Base-by-base conservation (phyloP, 1,140 invertebrate species). In the Tigriopus japonicus region DNA sequence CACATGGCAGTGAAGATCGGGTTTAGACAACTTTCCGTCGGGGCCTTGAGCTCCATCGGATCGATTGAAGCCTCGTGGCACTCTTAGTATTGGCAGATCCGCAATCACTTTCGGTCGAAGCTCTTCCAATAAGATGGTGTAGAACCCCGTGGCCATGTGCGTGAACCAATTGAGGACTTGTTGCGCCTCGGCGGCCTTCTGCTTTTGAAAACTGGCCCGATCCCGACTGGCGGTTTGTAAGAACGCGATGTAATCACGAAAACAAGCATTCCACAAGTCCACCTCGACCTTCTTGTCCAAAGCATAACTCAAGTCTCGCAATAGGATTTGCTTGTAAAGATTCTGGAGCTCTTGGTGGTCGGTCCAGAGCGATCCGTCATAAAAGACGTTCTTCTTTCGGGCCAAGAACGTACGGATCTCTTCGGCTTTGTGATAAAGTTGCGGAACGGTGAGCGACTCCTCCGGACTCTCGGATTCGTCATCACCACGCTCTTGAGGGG, bases 241-340 rank as follows among this genome's bases (percentile, higher is more conserved):
- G 59, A 43, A 19, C 45, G 60, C 17, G 1, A 90, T 90, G 69
- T 86, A 83, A 71, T 86, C 85, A 70, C 88, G 87, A 73, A 88
- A 88, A 10, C 84, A 84, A 69, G 85, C 75, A 70, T 85, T 90
- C 86, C 86, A 90, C 63, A 90, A 71, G 67, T 88, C 86, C 69
- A 87, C 85, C 70, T 90, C 86, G 15, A 88, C 84, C 74, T 88
- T 88, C 67, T 84, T 83, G 71, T 88, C 84, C 64, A 88, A 71
- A 17, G 86, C 85, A 77, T 86, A 87, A 68, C 88, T 85, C 63
- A 90, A 72, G 69, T 88, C 85, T 52, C 82, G 71, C 42, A 87
- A 76, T 28, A 90, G 72, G 17, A 87, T 77, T 71, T 84, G 82
- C 69, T 87, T 84, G 70, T 86, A 87, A 54, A 87, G 78, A 13